Conservation (phyloP, 2,113 vertebrate genomes). For the Ptilonorhynchus violaceus region DNA sequence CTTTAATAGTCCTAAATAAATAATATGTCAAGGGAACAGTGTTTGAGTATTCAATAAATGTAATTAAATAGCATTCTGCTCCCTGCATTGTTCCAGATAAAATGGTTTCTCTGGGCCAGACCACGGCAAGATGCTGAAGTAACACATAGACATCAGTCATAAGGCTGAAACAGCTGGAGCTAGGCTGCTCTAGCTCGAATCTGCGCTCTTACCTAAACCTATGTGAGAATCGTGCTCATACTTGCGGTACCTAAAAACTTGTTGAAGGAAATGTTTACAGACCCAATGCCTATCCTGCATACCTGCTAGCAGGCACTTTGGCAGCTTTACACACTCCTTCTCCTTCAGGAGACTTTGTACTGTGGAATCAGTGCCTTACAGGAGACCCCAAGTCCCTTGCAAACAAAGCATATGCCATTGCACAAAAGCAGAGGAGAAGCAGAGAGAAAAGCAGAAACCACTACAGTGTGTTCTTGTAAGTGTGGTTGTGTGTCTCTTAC, state of each 20-base stretch:
- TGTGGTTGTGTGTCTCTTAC: neutral
- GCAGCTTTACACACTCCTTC: neutral
- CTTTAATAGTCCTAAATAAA: neutral
- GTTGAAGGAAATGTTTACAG: neutral
- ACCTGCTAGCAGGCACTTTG: neutral
- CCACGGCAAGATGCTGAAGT: neutral
- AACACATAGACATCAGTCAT: neutral
- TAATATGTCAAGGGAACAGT: neutral
- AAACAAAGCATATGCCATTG: neutral
- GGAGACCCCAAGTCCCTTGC: neutral
- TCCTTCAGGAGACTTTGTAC: fast-evolving
- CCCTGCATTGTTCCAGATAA: neutral
- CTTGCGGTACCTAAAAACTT: neutral
- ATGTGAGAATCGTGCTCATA: neutral
- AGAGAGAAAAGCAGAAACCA: neutral
- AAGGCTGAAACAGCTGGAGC: neutral
- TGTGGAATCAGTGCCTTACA: neutral
- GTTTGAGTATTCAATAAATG: neutral
- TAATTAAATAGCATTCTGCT: neutral
- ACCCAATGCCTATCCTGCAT: neutral
- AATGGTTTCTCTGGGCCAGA: neutral
- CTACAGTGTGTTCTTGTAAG: neutral
- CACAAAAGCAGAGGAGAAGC: neutral
- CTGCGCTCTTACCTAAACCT: neutral
- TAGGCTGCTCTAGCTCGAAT: neutral